A percentile compares a stretch with the other conserved stretches of the same genome.
phyloP scores from a whole-genome alignment of 2,113 vertebrate genomes.

The Equus przewalskii region DNA sequence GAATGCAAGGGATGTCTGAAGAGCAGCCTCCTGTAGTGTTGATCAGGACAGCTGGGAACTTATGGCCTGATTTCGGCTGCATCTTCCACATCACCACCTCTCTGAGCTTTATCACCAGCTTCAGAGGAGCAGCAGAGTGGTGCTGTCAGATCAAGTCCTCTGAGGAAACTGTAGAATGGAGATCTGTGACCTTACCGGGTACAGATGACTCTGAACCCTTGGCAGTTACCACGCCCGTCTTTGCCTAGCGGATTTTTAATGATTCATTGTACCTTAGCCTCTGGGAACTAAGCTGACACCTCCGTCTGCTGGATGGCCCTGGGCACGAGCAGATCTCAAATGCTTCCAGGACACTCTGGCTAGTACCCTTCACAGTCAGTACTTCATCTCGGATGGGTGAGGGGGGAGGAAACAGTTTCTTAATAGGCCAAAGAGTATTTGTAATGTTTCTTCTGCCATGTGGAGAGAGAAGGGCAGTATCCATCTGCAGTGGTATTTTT shows the following conservation, averaged over 20 bases:
- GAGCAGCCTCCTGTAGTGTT: neutral
- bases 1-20: neutral
- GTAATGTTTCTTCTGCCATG: neutral
- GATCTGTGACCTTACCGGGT: neutral
- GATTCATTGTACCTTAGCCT: slow-evolving; percentile 11
- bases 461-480: neutral
- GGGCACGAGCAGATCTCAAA: neutral
- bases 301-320: neutral
- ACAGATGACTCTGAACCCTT: slow-evolving; percentile 38
- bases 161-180: neutral
- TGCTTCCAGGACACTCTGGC: neutral
- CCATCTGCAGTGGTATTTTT: neutral
- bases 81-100: neutral
- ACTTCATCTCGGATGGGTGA: neutral
- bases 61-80: neutral
- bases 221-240: slow-evolving; percentile 32
- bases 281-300: neutral
- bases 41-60: neutral
- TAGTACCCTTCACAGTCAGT: neutral
- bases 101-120: slow-evolving; percentile 12
- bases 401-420: neutral
- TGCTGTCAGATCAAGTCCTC: neutral
- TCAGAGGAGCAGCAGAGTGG: neutral
- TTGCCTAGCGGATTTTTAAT: slow-evolving; percentile 32
- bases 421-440: neutral